Evolutionary conservation across 2,113 vertebrate genomes (phyloP), one percentile per base, ranked within the genome.

Genomic region (Romanogobio albipinnatus): DNA sequence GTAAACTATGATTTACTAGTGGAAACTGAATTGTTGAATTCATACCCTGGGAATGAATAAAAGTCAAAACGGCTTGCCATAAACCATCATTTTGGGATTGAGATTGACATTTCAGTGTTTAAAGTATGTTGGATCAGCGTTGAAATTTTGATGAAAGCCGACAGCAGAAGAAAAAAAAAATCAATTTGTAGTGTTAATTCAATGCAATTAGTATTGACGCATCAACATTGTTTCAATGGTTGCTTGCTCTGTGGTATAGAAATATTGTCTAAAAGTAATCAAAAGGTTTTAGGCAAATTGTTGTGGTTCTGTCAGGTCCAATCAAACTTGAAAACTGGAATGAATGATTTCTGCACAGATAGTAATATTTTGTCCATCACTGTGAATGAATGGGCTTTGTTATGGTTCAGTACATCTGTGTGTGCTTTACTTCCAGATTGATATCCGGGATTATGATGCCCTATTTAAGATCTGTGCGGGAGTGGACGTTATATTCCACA

Each of bases 401-500:
- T 58, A 15, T 71, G 22, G 9, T 53, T 39, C 0, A 47, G 51
- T n/a, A 43, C 5, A n/a, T 49, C 9, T 43, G 19, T 36, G 43
- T 29, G 29, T 58, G 36, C 83, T 88, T 89, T 68, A 75, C 85
- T 88, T 76, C 0, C 91, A 99, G 97, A 95, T 93, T 7, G 97
- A 99, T 79, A 94, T 98, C 75, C 94, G 96, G 49, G 96, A 98
- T 90, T 96, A 95, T 61, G 91, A 95, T 2, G 94, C 96, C 6
- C 94, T 98, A 39, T 93, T 94, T 81, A 92, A 91, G 33, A 93
- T 95, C 26, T 96, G 96, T 70, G 93, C 97, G 87, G 97, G 95
- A 0, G 95, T 96, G 2, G 96, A 97, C 90, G 98, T 96, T 86
- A 89, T 99, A 78, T 99, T 98, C 87, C 98, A 99, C n/a, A 93